Conservation (phyloP, 2,888 invertebrate species). For the Drosophila quinaria region DNA sequence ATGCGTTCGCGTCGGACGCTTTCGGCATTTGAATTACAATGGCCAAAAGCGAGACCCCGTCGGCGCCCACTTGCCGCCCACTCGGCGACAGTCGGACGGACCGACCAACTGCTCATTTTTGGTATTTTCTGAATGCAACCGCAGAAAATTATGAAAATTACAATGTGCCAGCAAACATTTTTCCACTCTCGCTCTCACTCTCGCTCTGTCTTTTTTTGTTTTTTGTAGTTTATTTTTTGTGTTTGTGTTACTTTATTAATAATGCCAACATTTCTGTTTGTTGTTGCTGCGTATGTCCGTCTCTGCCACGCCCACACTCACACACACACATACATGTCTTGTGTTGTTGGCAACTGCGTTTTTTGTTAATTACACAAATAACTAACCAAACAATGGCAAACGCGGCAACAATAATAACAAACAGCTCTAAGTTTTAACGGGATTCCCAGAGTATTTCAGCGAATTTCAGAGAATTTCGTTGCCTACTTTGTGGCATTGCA, state of each 20-base stretch:
- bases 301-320: neutral
- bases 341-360: conserved; percentile 35
- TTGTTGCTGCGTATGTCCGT: conserved; percentile 18
- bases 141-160: conserved; percentile 69
- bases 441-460: neutral
- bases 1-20: conserved; percentile 38
- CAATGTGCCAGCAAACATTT: conserved; percentile 48
- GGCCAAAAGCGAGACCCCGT: conserved; percentile 6
- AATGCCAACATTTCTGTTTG: conserved; percentile 41
- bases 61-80: neutral
- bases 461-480: conserved; percentile 27
- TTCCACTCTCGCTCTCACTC: neutral
- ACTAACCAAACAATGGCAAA: conserved; percentile 36
- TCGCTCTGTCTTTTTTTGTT: neutral
- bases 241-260: conserved; percentile 59
- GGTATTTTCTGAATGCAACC: conserved; percentile 54
- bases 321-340: conserved; percentile 7
- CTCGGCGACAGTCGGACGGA: neutral
- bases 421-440: neutral
- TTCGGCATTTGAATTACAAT: conserved; percentile 67
- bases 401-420: conserved; percentile 10
- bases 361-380: conserved; percentile 58
- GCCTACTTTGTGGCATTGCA: conserved; percentile 46
- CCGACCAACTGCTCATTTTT: conserved; percentile 44
- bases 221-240: conserved; percentile 10